These are phyloP conservation scores for Eilema caniola DNA, from an alignment of 2,888 invertebrate genomes.

Conservation along the genomic window DNA sequence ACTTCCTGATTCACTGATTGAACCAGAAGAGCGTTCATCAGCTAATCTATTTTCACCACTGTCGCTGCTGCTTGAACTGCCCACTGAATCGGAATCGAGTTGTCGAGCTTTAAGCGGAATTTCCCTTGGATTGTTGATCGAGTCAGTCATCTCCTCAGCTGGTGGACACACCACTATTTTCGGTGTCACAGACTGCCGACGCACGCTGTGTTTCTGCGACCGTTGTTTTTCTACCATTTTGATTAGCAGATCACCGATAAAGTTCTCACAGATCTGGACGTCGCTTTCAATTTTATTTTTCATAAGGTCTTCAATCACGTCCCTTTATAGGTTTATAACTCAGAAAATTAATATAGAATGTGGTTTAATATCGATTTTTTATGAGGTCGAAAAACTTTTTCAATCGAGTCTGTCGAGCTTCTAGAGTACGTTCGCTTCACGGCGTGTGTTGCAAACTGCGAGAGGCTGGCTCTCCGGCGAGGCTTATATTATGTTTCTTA, in stretches of 20 bases:
- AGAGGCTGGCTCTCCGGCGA: conserved; percentile 50
- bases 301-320: not conserved
- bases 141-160: conserved; percentile 85
- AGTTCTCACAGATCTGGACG: not conserved
- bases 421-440: conserved; percentile 47
- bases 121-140: conserved; percentile 84
- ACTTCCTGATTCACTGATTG: conserved; percentile 89
- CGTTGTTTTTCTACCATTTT: conserved; percentile 2
- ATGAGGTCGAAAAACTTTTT: conserved; percentile 68
- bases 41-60: conserved; percentile 71
- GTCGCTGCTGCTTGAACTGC: conserved; percentile 81
- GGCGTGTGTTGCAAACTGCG: conserved; percentile 12
- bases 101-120: conserved; percentile 88
- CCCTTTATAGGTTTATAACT: not conserved
- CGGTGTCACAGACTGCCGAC: conserved; percentile 75
- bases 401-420: conserved; percentile 48
- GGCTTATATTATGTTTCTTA: conserved; percentile 66
- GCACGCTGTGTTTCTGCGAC: conserved; percentile 29
- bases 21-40: conserved; percentile 82
- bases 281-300: not conserved
- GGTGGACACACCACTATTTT: conserved; percentile 84
- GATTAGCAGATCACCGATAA: not conserved
- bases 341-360: not conserved
- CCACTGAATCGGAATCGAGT: conserved; percentile 76
- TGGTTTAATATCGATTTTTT: not conserved